Evolutionary conservation across 2,888 invertebrate genomes (phyloP), one percentile per base, ranked within the genome.

Genomic region (Drosophila kuntzei): DNA sequence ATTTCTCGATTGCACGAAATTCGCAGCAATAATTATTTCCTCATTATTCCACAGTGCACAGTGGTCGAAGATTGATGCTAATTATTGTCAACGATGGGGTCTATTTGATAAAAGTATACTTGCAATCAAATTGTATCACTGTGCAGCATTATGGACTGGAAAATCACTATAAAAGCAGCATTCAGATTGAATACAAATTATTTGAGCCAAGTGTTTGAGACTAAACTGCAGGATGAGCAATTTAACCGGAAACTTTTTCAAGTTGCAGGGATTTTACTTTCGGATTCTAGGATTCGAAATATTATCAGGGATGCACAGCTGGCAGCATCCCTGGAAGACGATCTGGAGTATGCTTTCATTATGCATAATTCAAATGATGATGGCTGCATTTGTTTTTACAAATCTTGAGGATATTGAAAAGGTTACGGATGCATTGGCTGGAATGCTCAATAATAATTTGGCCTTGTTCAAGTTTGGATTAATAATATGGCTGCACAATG

Each of bases 211-310:
- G 14, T 29, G 11, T 3, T 11, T 9, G 18, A 25, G 36, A 3
- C 8, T 12, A 25, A 22, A 2, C 37, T 11, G 22, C 27, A 29
- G 34, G 44, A 59, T 66, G 62, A 11, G 1, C 11, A 43, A 7
- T 3, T 54, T 50, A 22, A 37, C 39, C 20, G 47, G 36, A 1
- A 44, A 70, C 11, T 70, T 83, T 20, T 46, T 80, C 3, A 54
- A 66, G 37, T 49, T 83, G 32, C 80, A 80, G 22, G 51, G 27
- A 5, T n/a, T 39, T 14, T 74, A 59, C 5, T 64, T 71, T 32
- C 43, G 57, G 5, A 9, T 71, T 2, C 29, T 80, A 0, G 74
- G 81, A 6, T 68, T 80, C 6, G 57, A 80, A 57, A 44, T 80
- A 3, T 36, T 76, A 3, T 49, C 25, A 1, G 41, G 27, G 1